Conservation (phyloP, 2,113 vertebrate genomes). For the Hippocampus mohnikei region DNA sequence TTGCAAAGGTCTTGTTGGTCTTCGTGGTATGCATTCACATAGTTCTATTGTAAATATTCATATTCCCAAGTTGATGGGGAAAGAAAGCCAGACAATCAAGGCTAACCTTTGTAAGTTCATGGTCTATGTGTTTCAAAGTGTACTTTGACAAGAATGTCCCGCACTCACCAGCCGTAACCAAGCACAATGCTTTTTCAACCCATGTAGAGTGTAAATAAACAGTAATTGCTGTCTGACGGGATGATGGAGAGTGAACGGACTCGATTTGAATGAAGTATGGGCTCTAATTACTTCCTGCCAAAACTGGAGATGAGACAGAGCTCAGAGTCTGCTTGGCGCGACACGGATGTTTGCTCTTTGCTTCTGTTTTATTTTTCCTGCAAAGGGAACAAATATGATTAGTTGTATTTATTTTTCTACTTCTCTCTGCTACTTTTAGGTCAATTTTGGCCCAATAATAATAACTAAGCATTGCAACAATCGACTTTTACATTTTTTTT, state of each 20-base stretch:
- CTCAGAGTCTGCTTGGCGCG: constrained; percentile 16
- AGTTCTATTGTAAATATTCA: constrained; percentile 13
- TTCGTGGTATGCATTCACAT: neutral
- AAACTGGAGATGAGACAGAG: constrained; percentile 50
- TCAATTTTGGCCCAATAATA: neutral
- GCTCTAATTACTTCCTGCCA: constrained; percentile 66
- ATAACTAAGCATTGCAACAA: neutral
- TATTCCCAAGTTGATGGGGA: constrained; percentile 25
- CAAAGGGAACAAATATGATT: constrained; percentile 19
- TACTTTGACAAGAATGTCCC: constrained; percentile 32
- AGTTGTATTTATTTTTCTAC: constrained; percentile 5
- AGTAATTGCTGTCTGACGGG: constrained; percentile 58
- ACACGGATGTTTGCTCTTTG: constrained; percentile 24
- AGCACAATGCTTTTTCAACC: constrained; percentile 33
- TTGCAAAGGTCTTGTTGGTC: too few relatives aligned
- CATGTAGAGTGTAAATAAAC: constrained; percentile 47
- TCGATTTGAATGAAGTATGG: constrained; percentile 61
- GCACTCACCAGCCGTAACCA: constrained; percentile 10
- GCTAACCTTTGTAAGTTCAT: constrained; percentile 33
- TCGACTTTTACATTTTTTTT: neutral
- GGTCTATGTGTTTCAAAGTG: constrained; percentile 41
- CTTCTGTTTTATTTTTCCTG: constrained; percentile 16
- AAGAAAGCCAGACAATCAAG: constrained; percentile 27
- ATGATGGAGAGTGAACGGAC: constrained; percentile 56
- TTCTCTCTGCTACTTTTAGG: constrained; percentile 1